Percentiles rank a stretch among this genome's conserved stretches.
These are phyloP conservation scores for Pheosia tremula DNA, from an alignment of 2,888 invertebrate species.

Conservation along the genomic window DNA sequence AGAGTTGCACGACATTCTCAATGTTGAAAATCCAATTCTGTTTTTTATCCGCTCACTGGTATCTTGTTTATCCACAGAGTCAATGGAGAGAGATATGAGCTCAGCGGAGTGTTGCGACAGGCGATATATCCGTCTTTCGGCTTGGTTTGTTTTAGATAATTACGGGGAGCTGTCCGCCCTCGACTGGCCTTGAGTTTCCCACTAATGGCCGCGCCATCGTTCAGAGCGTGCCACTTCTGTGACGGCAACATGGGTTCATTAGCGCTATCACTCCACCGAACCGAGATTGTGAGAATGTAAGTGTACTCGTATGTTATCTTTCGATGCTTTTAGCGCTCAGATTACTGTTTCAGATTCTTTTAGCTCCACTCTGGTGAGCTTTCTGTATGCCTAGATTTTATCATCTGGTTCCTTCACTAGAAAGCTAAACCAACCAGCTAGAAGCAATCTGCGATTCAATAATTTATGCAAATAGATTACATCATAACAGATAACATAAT, in stretches of 20 bases:
- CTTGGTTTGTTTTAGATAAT: conserved; percentile 70
- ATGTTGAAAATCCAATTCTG: conserved; percentile 9
- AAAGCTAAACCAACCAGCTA: background rate
- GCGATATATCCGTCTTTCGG: conserved; percentile 55
- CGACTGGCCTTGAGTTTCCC: conserved; percentile 65
- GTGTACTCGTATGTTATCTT: conserved; percentile 61
- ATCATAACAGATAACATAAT: conserved; percentile 19
- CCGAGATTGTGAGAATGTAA: conserved; percentile 64
- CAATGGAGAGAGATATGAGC: conserved; percentile 30
- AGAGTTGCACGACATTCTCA: conserved; percentile 8
- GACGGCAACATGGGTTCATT: conserved; percentile 81
- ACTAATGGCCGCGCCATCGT: conserved; percentile 68
- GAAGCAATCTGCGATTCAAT: background rate
- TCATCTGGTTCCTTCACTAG: conserved; percentile 44
- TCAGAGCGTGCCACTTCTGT: conserved; percentile 72
- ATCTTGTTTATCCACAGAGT: conserved; percentile 28
- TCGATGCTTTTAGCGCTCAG: conserved; percentile 74
- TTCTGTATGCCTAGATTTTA: conserved; percentile 53
- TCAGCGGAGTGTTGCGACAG: conserved; percentile 32
- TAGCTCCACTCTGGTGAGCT: conserved; percentile 42
- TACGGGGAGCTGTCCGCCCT: conserved; percentile 71
- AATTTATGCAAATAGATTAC: conserved; percentile 21
- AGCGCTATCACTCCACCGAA: conserved; percentile 71
- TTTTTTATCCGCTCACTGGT: background rate
- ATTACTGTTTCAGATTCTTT: conserved; percentile 62